Evolutionary conservation across 2,888 invertebrate species (phyloP), one percentile per base, ranked within the genome.

Genomic region (Timandra comae): DNA sequence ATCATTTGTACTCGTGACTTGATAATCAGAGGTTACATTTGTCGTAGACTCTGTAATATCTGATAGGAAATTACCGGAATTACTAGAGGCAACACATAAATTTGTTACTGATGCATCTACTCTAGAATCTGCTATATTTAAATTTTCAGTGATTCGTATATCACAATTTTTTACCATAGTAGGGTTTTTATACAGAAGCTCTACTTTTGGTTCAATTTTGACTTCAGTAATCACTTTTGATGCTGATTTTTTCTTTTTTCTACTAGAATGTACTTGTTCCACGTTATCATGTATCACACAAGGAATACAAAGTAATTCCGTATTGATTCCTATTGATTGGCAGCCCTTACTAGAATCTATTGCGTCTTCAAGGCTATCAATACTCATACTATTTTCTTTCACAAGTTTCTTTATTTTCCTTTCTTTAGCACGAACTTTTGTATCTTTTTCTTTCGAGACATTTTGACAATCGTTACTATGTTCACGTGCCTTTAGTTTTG

Each of bases 111-210:
- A 41, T 30, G 51, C 39, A 37, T 56, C 49, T 25, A 62, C 58
- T 41, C 56, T 59, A 20, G 49, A 63, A 27, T 56, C 45, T 16
- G 56, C 43, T 7, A 42, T 44, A 33, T 58, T 46, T 31, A 43
- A 52, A 30, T 42, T 49, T 33, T 55, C 49, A 42, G 50, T 55
- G 20, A 41, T 46, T 43, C 57, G 52, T 27, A 54, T 53, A 41
- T 75, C 68, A 36, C 60, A 55, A 12, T 67, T 64, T 36, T 61
- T 70, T n/a, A 58, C 54, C 43, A 78, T 63, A 11, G 58, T 65
- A 13, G 72, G 67, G 52, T 84, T 85, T 67, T 75, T 70, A 48
- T 74, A 85, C 7, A 85, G 46, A 36, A 84, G 52, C 45, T 81
- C 74, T 22, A 77, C 45, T 52, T 63, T 58, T 24, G 68, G 66